Conservation (phyloP, 2,888 invertebrate species). For the Ochropacha duplaris region DNA sequence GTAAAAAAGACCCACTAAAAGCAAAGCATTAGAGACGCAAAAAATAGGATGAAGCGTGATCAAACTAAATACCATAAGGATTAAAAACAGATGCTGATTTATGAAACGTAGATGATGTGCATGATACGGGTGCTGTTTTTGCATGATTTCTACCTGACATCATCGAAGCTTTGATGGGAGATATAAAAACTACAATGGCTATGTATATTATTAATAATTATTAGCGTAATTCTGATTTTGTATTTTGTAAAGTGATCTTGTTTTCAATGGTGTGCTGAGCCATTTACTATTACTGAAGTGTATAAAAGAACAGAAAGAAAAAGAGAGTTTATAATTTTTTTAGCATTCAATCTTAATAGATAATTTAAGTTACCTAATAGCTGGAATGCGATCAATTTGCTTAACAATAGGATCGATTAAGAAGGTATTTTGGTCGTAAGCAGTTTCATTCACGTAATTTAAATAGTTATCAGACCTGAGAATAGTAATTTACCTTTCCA, state of each 20-base stretch:
- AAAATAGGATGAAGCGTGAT: conserved; percentile 69
- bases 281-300: too few species aligned
- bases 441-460: conserved; percentile 44
- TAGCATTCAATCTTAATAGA: neutral
- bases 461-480: conserved; percentile 37
- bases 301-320: too few species aligned
- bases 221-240: neutral
- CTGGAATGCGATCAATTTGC: conserved; percentile 36
- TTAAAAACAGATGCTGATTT: conserved; percentile 74
- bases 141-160: conserved; percentile 43
- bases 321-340: too few species aligned
- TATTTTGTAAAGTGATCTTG: neutral
- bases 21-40: conserved; percentile 51
- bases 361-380: neutral
- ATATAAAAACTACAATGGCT: neutral
- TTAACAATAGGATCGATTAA: conserved; percentile 45
- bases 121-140: conserved; percentile 62
- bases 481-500: conserved; percentile 50
- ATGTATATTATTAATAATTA: neutral
- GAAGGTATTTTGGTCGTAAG: conserved; percentile 37
- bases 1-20: conserved; percentile 59
- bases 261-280: too few species aligned
- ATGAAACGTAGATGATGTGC: conserved; percentile 49
- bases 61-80: conserved; percentile 59
- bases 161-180: conserved; percentile 22